These are phyloP conservation scores for Eriosoma lanigerum DNA, from an alignment of 1,140 invertebrate genomes.

Conservation along the genomic window DNA sequence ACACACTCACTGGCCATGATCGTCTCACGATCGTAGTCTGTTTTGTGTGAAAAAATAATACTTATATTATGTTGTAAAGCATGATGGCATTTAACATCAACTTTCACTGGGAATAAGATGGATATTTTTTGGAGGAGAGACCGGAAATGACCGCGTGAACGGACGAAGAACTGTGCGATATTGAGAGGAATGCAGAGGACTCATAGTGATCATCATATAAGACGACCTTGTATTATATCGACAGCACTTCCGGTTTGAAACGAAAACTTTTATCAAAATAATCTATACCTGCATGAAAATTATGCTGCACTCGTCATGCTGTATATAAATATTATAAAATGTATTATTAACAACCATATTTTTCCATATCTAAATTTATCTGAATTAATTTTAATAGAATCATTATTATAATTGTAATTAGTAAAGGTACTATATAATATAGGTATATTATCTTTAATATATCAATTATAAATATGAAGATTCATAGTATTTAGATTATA, in stretches of 20 bases:
- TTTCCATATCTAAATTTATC: no score
- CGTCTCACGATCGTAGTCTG: conserved; percentile 32
- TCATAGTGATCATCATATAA: not conserved
- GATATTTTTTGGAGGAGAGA: conserved; percentile 15
- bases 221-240: not conserved
- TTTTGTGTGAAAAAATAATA: not conserved
- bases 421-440: no score
- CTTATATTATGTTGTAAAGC: not conserved
- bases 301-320: no score
- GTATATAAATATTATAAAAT: no score
- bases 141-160: conserved; percentile 20
- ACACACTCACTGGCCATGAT: not conserved
- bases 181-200: not conserved
- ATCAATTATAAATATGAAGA: no score
- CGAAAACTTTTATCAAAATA: no score
- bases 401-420: no score
- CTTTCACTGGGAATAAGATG: conserved; percentile 21
- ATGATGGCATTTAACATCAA: not conserved
- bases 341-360: no score
- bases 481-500: no score
- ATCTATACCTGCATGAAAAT: no score
- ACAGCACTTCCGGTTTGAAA: not conserved
- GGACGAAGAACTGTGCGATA: not conserved
- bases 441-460: no score
- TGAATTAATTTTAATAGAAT: not conserved